A percentile compares a stretch with the other conserved stretches of the same genome.
phyloP scores from a whole-genome alignment of 2,113 vertebrate genomes.

The Melanocharis versteri region DNA sequence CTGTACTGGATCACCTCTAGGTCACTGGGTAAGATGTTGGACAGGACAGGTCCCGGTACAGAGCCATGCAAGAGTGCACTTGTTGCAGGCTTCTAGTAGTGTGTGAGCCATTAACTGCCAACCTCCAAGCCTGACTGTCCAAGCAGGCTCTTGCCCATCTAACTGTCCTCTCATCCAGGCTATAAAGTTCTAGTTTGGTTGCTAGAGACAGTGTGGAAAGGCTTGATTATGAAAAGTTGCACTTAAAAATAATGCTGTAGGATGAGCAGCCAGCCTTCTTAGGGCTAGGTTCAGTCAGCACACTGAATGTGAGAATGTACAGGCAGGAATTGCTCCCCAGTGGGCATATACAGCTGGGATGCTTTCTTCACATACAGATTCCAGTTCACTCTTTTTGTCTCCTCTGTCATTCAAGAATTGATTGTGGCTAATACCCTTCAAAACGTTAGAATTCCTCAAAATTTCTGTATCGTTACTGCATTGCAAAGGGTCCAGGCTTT shows the following conservation, averaged over 20 bases:
- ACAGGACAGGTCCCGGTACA: background rate
- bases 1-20: background rate
- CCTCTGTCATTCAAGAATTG: background rate
- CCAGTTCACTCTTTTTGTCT: background rate
- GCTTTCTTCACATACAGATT: background rate
- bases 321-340: background rate
- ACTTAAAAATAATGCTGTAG: background rate
- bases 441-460: background rate
- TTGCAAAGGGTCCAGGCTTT: background rate
- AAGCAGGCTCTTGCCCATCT: background rate
- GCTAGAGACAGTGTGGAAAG: background rate
- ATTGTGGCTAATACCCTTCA: background rate
- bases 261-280: background rate
- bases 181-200: background rate
- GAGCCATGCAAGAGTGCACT: background rate
- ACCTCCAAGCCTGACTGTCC: background rate
- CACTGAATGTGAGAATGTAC: background rate
- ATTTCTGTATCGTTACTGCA: background rate
- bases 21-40: background rate
- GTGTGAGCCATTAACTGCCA: background rate
- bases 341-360: background rate
- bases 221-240: background rate
- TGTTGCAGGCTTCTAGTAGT: background rate
- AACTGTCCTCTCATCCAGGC: background rate
- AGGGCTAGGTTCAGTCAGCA: background rate